Percentiles rank a stretch among this genome's conserved stretches.
Conservation (phyloP, 1,140 invertebrate genomes). For the Caenorhabditis elegans region DNA sequence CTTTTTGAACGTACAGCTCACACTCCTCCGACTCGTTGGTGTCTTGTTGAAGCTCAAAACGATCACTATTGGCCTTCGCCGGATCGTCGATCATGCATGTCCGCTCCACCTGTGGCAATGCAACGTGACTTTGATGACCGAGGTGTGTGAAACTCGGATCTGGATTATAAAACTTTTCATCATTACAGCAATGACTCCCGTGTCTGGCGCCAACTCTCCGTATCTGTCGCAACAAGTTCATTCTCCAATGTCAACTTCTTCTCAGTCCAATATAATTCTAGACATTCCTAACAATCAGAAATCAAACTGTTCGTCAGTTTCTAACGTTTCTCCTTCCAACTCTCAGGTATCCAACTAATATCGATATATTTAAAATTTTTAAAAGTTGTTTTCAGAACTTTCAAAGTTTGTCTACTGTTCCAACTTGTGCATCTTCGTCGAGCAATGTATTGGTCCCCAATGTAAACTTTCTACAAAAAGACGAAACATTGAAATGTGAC, state of each 20-base stretch:
- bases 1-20: slow-evolving; percentile 60
- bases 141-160: background rate
- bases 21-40: slow-evolving; percentile 65
- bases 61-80: slow-evolving; percentile 53
- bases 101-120: slow-evolving; percentile 56
- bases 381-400: too few relatives aligned
- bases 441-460: background rate
- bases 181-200: background rate
- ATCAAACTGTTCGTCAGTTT: background rate
- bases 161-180: too few relatives aligned
- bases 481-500: slow-evolving; percentile 52
- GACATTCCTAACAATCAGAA: background rate
- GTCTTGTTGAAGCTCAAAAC: slow-evolving; percentile 30
- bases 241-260: background rate
- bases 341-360: background rate
- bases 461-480: slow-evolving; percentile 8
- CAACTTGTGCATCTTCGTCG: background rate
- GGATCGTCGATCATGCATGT: slow-evolving; percentile 54
- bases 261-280: background rate
- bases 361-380: too few relatives aligned
- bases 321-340: background rate
- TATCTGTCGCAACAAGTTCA: background rate
- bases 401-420: too few relatives aligned
- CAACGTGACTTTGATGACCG: slow-evolving; percentile 4
- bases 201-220: background rate